Evolutionary conservation across 2,888 invertebrate species (phyloP), one percentile per base, ranked within the genome.

Genomic region (Spodoptera littoralis): DNA sequence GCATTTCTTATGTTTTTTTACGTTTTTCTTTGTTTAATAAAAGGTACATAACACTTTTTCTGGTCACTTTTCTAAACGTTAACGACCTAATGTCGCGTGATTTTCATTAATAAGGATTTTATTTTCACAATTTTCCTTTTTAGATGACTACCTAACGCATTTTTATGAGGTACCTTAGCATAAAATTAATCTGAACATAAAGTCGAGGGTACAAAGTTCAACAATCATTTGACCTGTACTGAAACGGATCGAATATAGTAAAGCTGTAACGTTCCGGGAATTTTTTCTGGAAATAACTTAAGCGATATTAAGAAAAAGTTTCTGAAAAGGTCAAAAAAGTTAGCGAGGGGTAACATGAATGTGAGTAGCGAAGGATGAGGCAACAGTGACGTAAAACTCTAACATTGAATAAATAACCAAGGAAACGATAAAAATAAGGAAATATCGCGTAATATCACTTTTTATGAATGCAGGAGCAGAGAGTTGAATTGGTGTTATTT

Each of bases 1-100:
- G 73, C 73, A 76, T 77, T 83, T 80, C 71, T 77, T 81, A 62
- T 63, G 65, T 78, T 78, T 83, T 79, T 77, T 53, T 70, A 73
- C 77, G 60, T 73, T 80, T 36, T 82, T 76, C 70, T 81, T 76
- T 73, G 66, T 66, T 65, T 53, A 72, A 70, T 50, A 73, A 76
- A 77, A 76, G 71, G 54, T 59, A 18, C 18, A 1, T 18, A 65
- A 54, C 57, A 46, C 8, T 60, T 44, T 48, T 54, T 60, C 49
- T 45, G 59, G 48, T 67, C 49, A 54, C 52, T 77, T 73, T 65
- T 70, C 62, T 67, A 68, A 60, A 60, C 73, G 73, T 69, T 77
- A 73, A 77, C 69, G 80, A 78, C 79, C 78, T 80, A 61, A 18
- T 18, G 52, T 83, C 73, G 85, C 85, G 84, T 85, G 83, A 72